Evolutionary conservation across 2,888 invertebrate genomes (phyloP).

Genomic region (Teleiodes luculella): DNA sequence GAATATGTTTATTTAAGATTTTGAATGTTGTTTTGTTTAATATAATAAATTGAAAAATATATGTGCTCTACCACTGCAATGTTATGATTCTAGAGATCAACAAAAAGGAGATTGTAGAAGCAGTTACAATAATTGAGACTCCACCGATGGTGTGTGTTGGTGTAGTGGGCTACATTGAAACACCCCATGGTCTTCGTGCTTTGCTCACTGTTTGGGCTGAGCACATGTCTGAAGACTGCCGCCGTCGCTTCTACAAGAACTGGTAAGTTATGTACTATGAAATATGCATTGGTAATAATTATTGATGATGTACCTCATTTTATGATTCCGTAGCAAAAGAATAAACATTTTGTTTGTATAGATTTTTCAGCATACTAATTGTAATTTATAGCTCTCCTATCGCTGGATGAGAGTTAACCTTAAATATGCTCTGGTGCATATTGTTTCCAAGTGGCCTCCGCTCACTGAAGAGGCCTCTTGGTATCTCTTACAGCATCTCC

Average conservation of each 20-base stretch:
- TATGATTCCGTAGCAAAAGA: too few relatives aligned
- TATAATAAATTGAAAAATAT: too few relatives aligned
- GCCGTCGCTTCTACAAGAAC: conserved; percentile 99
- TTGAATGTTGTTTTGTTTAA: too few relatives aligned
- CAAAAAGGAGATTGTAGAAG: conserved; percentile 99
- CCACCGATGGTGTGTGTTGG: conserved; percentile 99
- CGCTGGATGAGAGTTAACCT: conserved; percentile 81
- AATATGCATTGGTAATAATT: background rate
- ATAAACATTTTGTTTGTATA: too few relatives aligned
- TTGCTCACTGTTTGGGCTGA: conserved; percentile 99
- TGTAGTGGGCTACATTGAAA: conserved; percentile 99
- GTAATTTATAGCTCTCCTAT: conserved; percentile 81
- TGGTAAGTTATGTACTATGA: conserved; percentile 82
- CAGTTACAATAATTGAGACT: conserved; percentile 98
- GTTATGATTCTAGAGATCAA: conserved; percentile 97
- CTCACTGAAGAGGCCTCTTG: conserved; percentile 85
- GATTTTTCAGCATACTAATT: conserved; percentile 51
- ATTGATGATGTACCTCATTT: background rate
- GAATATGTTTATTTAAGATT: too few relatives aligned
- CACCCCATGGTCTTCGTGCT: conserved; percentile 96
- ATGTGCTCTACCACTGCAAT: too few relatives aligned
- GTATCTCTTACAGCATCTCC: conserved; percentile 69
- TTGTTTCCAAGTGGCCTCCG: conserved; percentile 79
- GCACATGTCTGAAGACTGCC: conserved; percentile 98
- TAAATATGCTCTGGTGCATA: conserved; percentile 52